A percentile compares a stretch with the other conserved stretches of the same genome.
These are phyloP conservation scores for Mus spicilegus DNA, from an alignment of 2,113 vertebrate species.

Conservation along the genomic window DNA sequence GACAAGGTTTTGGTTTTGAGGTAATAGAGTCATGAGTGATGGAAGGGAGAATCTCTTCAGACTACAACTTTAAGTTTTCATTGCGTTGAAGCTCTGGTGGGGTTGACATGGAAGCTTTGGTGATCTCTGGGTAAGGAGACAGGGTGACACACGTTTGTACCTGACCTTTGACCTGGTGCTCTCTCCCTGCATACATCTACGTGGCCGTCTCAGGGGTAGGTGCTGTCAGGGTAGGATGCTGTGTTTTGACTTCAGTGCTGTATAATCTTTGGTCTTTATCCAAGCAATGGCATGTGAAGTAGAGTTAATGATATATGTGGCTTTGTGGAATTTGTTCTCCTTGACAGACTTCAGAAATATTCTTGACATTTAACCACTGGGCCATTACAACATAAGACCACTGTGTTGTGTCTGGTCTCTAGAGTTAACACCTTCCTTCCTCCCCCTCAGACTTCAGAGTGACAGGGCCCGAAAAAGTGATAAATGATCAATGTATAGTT, in stretches of 20 bases:
- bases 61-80: constrained; percentile 19
- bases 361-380: constrained; percentile 14
- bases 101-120: constrained; percentile 14
- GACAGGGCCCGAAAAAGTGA: neutral
- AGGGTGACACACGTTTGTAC: neutral
- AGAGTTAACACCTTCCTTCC: neutral
- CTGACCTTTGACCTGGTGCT: constrained; percentile 23
- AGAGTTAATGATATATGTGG: neutral
- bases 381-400: neutral
- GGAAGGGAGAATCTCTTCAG: neutral
- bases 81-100: neutral
- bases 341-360: constrained; percentile 30
- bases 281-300: neutral
- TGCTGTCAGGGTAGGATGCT: neutral
- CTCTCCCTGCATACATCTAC: neutral
- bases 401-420: neutral
- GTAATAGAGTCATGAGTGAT: neutral
- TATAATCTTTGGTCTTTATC: constrained; percentile 33
- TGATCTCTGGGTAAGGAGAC: constrained; percentile 27
- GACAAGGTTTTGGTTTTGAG: constrained; percentile 42
- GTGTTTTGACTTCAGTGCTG: neutral
- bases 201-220: neutral
- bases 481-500: constrained; percentile 53
- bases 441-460: neutral
- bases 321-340: constrained; percentile 23